Conservation (phyloP, 2,888 invertebrate species). For the Mimas tiliae region DNA sequence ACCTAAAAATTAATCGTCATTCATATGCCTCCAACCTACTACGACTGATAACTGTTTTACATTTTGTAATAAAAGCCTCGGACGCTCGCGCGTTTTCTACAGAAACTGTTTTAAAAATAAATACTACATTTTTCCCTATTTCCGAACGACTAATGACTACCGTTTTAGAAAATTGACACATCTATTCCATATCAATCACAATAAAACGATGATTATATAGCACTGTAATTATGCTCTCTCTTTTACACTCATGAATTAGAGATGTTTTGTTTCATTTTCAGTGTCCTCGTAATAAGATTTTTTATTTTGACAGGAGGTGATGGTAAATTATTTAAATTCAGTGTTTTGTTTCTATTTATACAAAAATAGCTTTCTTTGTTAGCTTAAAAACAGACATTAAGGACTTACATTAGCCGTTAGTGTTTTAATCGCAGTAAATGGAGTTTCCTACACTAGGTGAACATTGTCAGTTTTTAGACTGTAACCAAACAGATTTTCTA, state of each 20-base stretch:
- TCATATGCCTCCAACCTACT: too few relatives aligned
- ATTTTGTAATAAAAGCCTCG: too few relatives aligned
- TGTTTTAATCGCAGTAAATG: slow-evolving; percentile 68
- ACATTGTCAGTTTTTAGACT: slow-evolving; percentile 85
- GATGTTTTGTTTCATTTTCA: background rate
- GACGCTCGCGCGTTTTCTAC: too few relatives aligned
- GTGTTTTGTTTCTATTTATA: slow-evolving; percentile 4
- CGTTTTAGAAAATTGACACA: background rate
- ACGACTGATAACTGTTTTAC: too few relatives aligned
- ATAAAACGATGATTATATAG: background rate
- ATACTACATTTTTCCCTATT: background rate
- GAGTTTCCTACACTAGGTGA: slow-evolving; percentile 90
- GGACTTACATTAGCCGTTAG: background rate
- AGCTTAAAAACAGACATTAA: background rate
- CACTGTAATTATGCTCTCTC: background rate
- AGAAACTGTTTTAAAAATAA: too few relatives aligned
- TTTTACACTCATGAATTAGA: background rate
- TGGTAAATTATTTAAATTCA: too few relatives aligned
- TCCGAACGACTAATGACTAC: slow-evolving; percentile 21
- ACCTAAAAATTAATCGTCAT: too few relatives aligned
- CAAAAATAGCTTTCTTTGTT: background rate
- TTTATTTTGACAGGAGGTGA: slow-evolving; percentile 6
- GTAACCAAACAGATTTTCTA: slow-evolving; percentile 89
- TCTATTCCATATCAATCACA: background rate
- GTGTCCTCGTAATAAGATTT: background rate